Evolutionary conservation across 2,888 invertebrate species (phyloP).

Genomic region (Altica lythri): DNA sequence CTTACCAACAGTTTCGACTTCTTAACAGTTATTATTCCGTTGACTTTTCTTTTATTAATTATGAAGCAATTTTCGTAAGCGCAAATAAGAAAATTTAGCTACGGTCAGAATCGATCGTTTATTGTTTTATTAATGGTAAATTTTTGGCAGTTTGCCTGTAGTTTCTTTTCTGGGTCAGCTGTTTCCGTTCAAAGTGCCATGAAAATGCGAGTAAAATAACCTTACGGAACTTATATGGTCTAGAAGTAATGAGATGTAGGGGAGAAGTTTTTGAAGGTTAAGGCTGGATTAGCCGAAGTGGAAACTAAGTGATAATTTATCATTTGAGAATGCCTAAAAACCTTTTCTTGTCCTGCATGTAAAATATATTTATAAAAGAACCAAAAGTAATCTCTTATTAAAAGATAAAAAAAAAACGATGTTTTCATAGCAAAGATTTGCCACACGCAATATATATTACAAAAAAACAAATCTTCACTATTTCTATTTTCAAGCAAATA

Average conservation of each 20-base stretch:
- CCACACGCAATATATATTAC: too few species aligned
- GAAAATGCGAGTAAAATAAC: constrained; percentile 12
- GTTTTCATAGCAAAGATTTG: too few species aligned
- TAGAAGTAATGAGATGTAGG: constrained; percentile 18
- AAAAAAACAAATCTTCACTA: too few species aligned
- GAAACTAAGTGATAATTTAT: constrained; percentile 11
- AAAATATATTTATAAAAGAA: too few species aligned
- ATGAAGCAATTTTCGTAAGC: too few species aligned
- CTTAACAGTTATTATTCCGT: too few species aligned
- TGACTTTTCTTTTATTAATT: too few species aligned
- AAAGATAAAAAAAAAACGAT: too few species aligned
- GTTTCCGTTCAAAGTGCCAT: constrained; percentile 7
- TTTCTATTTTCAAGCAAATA: too few species aligned
- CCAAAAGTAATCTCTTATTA: too few species aligned
- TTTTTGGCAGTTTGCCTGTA: constrained; percentile 21
- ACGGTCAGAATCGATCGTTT: neutral
- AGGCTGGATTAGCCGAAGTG: constrained; percentile 4
- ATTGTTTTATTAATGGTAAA: constrained; percentile 15
- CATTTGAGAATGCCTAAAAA: neutral
- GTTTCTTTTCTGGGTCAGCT: constrained; percentile 22
- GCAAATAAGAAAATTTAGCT: neutral
- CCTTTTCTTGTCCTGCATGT: too few species aligned
- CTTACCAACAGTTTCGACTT: too few species aligned
- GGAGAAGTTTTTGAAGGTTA: constrained; percentile 15
- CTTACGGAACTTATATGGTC: constrained; percentile 15